Conservation (phyloP, 2,888 invertebrate genomes). For the Piscicola geometra region DNA sequence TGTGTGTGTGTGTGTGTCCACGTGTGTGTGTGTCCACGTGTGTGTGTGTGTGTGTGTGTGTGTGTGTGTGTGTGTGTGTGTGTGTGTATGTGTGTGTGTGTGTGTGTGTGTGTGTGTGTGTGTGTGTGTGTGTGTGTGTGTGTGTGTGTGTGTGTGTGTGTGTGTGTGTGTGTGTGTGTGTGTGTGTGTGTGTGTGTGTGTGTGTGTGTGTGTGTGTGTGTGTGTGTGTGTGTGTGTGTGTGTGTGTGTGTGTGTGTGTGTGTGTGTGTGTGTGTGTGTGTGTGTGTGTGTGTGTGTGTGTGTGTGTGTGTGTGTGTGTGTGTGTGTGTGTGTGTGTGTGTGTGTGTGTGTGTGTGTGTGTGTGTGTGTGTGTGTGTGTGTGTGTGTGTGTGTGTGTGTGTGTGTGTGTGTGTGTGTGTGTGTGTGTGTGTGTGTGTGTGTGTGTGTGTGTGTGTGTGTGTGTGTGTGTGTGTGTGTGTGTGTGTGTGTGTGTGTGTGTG, state of each 20-base stretch:
- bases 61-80: slow-evolving; percentile 11
- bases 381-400: slow-evolving; percentile 28
- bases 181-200: slow-evolving; percentile 33
- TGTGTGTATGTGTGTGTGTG: neutral
- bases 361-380: slow-evolving; percentile 33
- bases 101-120: slow-evolving; percentile 11
- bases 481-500: slow-evolving; percentile 31
- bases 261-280: slow-evolving; percentile 17
- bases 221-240: slow-evolving; percentile 30
- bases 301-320: slow-evolving; percentile 30
- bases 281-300: slow-evolving; percentile 20
- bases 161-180: slow-evolving; percentile 29
- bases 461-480: slow-evolving; percentile 1
- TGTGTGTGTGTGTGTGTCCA: slow-evolving; percentile 33
- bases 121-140: slow-evolving; percentile 13
- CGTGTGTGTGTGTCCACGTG: slow-evolving; percentile 30
- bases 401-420: slow-evolving; percentile 21
- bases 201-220: slow-evolving; percentile 33
- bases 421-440: neutral
- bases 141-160: slow-evolving; percentile 31
- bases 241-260: slow-evolving; percentile 23
- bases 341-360: slow-evolving; percentile 32
- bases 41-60: slow-evolving; percentile 29
- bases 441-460: slow-evolving; percentile 10
- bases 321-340: slow-evolving; percentile 30